Base-by-base conservation (phyloP, 2,113 vertebrate species). In the Numida meleagris region DNA sequence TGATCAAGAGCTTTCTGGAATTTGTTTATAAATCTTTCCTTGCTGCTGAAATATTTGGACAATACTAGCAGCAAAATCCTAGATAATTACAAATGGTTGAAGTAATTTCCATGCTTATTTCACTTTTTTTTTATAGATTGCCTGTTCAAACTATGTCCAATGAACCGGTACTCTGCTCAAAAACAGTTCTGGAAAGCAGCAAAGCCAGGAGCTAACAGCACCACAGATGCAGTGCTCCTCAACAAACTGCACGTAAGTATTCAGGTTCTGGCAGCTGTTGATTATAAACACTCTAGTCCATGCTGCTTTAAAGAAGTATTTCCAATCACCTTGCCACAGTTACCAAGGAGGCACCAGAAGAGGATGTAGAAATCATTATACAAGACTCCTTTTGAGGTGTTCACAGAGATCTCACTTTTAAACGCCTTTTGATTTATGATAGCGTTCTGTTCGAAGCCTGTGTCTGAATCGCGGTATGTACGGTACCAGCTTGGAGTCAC, bases 171-270 rank as follows among this genome's bases (percentile, higher is more conserved):
- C 96, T 99, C 99, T 0, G 99, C 99, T 67, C 99, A 99, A 93
- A 99, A 99, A 96, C 99, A 99, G 97, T 99, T 99, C 97, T 99
- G 99, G 99, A 99, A 99, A 86, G 99, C 99, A 4, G 99, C 99
- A 6, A 99, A 99, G 92, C 99, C 99, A 0, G 99, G 99, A 38
- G 99, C 98, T 36, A 99, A 99, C 98, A 99, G 97, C 97, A 99
- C 99, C 2, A 99, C 99, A 0, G 99, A 99, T 70, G 98, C 99
- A 0, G 98, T 99, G 48, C 98, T 99, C 14, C 99, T 99, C 83
- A 99, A 98, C 88, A 99, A 99, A 82, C 97, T 99, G 78, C 99
- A 99, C 1, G 99, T 99, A 96, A 94, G 99, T 98, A 85, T 14
- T 8, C 12, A 0, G 14, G 10, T 9, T n/a, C 2, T 19, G 43